Evolutionary conservation across 2,888 invertebrate genomes (phyloP).

Genomic region (Torymus tubicola): DNA sequence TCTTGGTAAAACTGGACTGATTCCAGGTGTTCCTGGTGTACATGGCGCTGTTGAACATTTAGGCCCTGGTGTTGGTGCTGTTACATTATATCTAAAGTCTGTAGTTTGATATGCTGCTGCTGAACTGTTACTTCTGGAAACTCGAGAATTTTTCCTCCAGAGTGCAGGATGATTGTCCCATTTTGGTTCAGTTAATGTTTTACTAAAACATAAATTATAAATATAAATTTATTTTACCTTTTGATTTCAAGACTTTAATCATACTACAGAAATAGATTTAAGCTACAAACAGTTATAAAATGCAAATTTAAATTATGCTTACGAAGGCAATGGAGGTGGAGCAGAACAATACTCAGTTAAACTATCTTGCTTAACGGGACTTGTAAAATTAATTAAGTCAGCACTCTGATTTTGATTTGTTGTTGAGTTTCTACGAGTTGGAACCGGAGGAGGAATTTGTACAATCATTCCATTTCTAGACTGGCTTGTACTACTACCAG

Average conservation of each 20-base stretch:
- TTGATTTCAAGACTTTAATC: too few species aligned
- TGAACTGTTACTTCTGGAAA: conserved; percentile 73
- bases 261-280: too few species aligned
- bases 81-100: conserved; percentile 72
- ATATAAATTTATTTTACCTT: too few species aligned
- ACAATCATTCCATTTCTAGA: conserved; percentile 76
- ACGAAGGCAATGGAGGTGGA: conserved; percentile 70
- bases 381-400: conserved; percentile 74
- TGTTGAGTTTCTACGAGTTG: conserved; percentile 73
- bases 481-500: conserved; percentile 78
- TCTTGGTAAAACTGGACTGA: conserved; percentile 73
- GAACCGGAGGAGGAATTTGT: conserved; percentile 76
- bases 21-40: conserved; percentile 73
- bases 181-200: conserved; percentile 71
- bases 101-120: conserved; percentile 71
- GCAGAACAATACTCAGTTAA: conserved; percentile 70
- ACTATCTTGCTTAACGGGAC: conserved; percentile 73
- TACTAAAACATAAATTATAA: conserved; percentile 61
- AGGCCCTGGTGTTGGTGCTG: conserved; percentile 65
- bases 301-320: conserved; percentile 57
- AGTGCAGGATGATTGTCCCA: conserved; percentile 74
- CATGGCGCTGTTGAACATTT: conserved; percentile 72
- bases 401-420: conserved; percentile 66
- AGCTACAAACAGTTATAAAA: background rate
- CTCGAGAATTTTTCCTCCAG: conserved; percentile 69